These are phyloP conservation scores for Donacobius atricapilla DNA, from an alignment of 2,113 vertebrate species.

Conservation along the genomic window DNA sequence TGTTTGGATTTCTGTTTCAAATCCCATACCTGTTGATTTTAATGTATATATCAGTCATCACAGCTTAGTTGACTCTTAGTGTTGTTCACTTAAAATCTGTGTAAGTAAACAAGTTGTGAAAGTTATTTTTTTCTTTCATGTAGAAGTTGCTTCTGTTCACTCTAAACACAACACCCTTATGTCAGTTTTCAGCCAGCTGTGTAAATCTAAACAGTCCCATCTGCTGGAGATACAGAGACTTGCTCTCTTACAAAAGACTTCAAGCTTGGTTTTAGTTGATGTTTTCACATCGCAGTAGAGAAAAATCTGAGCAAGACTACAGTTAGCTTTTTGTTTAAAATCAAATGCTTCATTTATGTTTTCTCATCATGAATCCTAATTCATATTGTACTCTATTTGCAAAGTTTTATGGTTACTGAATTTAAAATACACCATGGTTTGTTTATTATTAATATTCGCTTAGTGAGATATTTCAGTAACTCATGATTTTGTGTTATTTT, in stretches of 20 bases:
- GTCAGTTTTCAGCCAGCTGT: background rate
- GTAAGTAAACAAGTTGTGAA: background rate
- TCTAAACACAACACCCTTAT: background rate
- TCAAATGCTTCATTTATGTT: background rate
- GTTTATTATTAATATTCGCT: background rate
- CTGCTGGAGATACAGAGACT: conserved; percentile 39
- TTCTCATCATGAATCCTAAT: background rate
- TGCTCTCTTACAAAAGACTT: background rate
- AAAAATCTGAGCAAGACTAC: background rate
- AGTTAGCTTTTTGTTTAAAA: background rate
- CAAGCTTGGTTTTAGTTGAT: background rate
- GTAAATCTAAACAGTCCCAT: conserved; percentile 50
- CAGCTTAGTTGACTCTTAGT: background rate
- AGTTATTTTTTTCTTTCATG: background rate
- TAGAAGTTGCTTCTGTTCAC: background rate
- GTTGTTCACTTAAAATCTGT: background rate
- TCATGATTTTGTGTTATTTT: background rate
- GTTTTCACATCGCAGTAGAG: background rate
- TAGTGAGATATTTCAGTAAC: background rate
- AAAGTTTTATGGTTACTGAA: background rate
- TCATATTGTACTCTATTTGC: background rate
- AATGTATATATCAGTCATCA: background rate
- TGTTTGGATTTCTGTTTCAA: background rate
- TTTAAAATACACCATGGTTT: background rate
- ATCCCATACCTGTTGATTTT: background rate